These are phyloP conservation scores for Chrosomus eos DNA, from an alignment of 2,797 vertebrate species.

Conservation along the genomic window DNA sequence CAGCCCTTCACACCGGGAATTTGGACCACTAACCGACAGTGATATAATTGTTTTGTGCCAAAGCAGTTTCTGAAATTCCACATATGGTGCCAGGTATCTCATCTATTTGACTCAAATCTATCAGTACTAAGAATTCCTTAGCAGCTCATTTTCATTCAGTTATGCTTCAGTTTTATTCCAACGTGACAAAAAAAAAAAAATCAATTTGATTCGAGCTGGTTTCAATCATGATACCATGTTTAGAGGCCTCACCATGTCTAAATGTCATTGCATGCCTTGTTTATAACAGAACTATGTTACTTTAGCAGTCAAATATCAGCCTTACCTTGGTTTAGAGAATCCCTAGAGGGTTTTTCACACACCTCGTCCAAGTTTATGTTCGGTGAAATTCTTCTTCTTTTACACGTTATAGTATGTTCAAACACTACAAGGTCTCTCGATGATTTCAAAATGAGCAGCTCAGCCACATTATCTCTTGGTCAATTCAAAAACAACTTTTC, in stretches of 20 bases:
- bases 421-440: neutral
- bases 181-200: constrained; percentile 3
- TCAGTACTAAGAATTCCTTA: constrained; percentile 2
- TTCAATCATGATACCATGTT: constrained; percentile 40
- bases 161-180: constrained; percentile 28
- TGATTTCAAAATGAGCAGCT: constrained; percentile 11
- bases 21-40: constrained; percentile 80
- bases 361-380: constrained; percentile 13
- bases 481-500: neutral
- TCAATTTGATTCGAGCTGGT: constrained; percentile 41
- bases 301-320: constrained; percentile 21
- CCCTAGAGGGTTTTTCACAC: neutral
- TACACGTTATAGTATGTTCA: neutral
- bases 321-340: constrained; percentile 13
- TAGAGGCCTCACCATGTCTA: constrained; percentile 20
- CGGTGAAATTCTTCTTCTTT: neutral
- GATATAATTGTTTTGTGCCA: constrained; percentile 82
- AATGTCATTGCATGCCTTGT: constrained; percentile 13
- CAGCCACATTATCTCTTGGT: neutral
- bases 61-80: constrained; percentile 75
- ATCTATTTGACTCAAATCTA: constrained; percentile 43
- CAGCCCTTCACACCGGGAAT: constrained; percentile 73
- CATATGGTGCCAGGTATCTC: constrained; percentile 69
- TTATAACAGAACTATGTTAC: constrained; percentile 19
- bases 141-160: constrained; percentile 39